Evolutionary conservation across 2,797 vertebrate species (phyloP).

Genomic region (Lacerta viridis): DNA sequence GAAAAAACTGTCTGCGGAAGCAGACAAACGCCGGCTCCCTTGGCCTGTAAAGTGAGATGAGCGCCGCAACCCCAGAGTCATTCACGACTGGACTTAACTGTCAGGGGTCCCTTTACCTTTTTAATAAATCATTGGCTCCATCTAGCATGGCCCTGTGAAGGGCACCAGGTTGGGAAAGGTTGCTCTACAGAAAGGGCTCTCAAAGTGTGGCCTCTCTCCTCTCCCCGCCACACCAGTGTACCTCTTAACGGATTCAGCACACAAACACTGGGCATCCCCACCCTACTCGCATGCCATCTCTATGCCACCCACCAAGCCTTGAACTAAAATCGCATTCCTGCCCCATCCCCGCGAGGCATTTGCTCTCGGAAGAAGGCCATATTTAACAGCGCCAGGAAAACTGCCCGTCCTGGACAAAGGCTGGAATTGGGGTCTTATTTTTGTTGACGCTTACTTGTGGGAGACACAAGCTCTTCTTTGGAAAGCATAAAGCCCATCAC

Average conservation of each 20-base stretch:
- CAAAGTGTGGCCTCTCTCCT: neutral
- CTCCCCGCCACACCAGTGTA: neutral
- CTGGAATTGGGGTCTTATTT: neutral
- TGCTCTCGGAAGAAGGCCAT: neutral
- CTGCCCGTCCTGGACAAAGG: too few relatives aligned
- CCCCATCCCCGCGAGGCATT: too few relatives aligned
- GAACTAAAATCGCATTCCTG: neutral
- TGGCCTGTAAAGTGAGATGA: too few relatives aligned
- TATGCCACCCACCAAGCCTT: neutral
- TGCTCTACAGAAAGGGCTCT: neutral
- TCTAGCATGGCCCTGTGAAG: too few relatives aligned
- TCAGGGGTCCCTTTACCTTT: too few relatives aligned
- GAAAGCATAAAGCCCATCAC: neutral
- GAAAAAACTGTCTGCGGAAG: too few relatives aligned
- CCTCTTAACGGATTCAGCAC: neutral
- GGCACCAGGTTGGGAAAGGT: too few relatives aligned
- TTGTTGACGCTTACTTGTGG: neutral
- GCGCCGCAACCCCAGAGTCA: too few relatives aligned
- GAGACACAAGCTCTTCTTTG: neutral
- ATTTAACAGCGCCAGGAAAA: neutral
- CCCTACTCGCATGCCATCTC: neutral
- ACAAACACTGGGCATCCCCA: neutral
- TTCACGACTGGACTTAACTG: too few relatives aligned
- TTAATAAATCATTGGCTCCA: too few relatives aligned
- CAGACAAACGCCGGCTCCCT: too few relatives aligned